Evolutionary conservation across 2,888 invertebrate species (phyloP), one percentile per base, ranked within the genome.

Genomic region (Erynnis tages): DNA sequence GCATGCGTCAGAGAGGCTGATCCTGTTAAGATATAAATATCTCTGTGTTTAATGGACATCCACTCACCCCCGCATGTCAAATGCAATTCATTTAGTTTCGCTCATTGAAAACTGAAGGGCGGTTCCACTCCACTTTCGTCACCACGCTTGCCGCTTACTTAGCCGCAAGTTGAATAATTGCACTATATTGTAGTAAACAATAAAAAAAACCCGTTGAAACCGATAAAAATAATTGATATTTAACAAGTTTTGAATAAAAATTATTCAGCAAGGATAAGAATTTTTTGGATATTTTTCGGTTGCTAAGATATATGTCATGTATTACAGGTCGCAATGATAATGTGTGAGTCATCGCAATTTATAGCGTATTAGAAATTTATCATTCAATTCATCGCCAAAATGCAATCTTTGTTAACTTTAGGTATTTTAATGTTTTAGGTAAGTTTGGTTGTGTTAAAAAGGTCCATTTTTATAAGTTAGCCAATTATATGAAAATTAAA

Each of bases 11-110:
- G 59, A 64, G 66, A 70, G 65, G 59, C 49, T 63, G 61, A 60
- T 63, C 57, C 54, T 57, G 57, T 53, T 48, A 55, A 50, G 64
- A 60, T 71, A 67, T 62, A 67, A 68, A 69, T 72, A 69, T 61
- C 65, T 55, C 55, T 47, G 56, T 57, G 61, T 57, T 58, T 63
- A 60, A 61, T 57, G 35, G 29, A 30, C 41, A 49, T 27, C 49
- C 43, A 48, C 35, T 49, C 10, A 43, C 10, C 44, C 29, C 25
- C n/a, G 19, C 44, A 8, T 7, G 8, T 37, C 21, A 52, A 1
- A 17, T 19, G 5, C 25, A 29, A 38, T 30, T 29, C 29, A 10
- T 16, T 29, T 7, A 34, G 25, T 52, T 38, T 23, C 40, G 52
- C 38, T 1, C 17, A 35, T 25, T 37, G 8, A 14, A 35, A 27